Evolutionary conservation across 2,797 vertebrate species (phyloP), one percentile per base, ranked within the genome.

Genomic region (Platalea minor): DNA sequence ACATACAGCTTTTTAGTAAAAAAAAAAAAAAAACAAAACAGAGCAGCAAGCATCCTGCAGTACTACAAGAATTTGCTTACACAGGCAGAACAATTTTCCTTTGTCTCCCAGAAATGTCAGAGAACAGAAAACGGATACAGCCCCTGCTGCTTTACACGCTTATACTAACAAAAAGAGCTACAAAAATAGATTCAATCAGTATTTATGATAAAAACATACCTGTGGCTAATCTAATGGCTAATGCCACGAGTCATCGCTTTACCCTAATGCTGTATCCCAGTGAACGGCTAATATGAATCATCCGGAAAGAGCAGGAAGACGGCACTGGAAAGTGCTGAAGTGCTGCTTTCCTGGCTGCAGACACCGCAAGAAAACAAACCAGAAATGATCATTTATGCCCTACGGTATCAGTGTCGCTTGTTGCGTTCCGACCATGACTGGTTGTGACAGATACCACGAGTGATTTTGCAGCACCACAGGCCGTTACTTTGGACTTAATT

Each of bases 171-270:
- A 33, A 29, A 69, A 57, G 46, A 65, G 26, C 61, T 74, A 68
- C 35, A 75, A 74, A 75, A 91, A 54, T 46, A 94, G 21, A 65
- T 39, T 65, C 13, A 19, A 39, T 41, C 20, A 7, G 20, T 84
- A 85, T 53, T 91, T 90, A 86, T n/a, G 29, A 86, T 28, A 81
- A 75, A 89, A 94, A n/a, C 14, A 3, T 60, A 67, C 20, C 61
- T 75, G 28, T 65, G 73, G 53, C 57, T 80, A 61, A 75, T 39
- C 26, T 80, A 72, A 91, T 21, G 68, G 64, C 65, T 77, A 74
- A 73, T 37, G 41, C 57, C 61, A 33, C 37, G 46, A 88, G 63
- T 9, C 45, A 53, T 24, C 5, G 2, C 54, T 48, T 78, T 65
- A 43, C 43, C 19, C 79, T 64, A 53, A 85, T 41, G 77, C 59